phyloP scores from a whole-genome alignment of 2,888 invertebrate genomes.

The Stratiomys singularior region DNA sequence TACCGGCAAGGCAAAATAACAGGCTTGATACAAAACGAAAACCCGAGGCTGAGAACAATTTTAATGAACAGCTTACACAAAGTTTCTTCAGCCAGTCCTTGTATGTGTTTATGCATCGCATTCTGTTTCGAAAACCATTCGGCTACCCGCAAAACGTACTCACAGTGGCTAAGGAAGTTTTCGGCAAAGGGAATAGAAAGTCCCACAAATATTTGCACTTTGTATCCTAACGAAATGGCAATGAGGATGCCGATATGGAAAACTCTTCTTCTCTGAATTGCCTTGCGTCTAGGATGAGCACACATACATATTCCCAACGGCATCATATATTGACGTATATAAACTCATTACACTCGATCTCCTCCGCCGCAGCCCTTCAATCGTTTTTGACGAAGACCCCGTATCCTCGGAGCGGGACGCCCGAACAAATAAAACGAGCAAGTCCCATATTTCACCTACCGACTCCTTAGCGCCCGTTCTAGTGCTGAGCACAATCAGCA shows the following conservation, averaged over 20 bases:
- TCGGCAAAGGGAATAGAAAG: conserved; percentile 31
- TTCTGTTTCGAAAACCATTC: not conserved
- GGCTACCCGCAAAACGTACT: not conserved
- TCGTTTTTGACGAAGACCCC: conserved; percentile 3
- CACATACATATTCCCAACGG: not conserved
- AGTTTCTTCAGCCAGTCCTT: not conserved
- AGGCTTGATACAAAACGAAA: not conserved
- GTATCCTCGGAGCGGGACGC: not conserved
- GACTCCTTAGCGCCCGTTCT: not conserved
- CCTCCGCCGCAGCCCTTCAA: not conserved
- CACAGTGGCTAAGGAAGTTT: conserved; percentile 11
- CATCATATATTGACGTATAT: conserved; percentile 8
- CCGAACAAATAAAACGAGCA: not conserved
- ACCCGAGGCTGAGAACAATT: not conserved
- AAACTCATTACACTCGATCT: conserved; percentile 18
- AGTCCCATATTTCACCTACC: not conserved
- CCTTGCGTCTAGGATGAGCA: not conserved
- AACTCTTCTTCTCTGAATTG: not conserved
- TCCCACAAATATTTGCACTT: conserved; percentile 45
- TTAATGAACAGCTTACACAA: conserved; percentile 17
- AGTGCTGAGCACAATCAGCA: not conserved
- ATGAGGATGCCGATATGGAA: not conserved
- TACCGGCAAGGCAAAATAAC: not conserved
- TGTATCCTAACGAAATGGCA: conserved; percentile 11
- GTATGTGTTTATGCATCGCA: not conserved